These are phyloP conservation scores for Catamblyrhynchus diadema DNA, from an alignment of 2,797 vertebrate genomes.

Conservation along the genomic window DNA sequence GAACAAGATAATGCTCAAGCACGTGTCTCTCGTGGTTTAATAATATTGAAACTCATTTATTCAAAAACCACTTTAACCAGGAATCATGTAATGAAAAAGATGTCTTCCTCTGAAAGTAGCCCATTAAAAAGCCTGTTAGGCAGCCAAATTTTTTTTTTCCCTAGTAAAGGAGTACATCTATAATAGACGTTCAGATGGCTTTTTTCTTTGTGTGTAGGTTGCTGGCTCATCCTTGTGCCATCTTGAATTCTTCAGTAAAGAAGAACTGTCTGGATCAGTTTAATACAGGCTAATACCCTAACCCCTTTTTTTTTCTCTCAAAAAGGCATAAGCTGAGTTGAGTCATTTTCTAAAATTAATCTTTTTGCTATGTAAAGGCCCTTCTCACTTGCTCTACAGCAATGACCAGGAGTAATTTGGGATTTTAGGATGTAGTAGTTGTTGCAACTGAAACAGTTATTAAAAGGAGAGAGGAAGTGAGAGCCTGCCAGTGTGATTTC, in stretches of 20 bases:
- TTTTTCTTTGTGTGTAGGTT: not conserved
- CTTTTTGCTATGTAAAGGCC: conserved; percentile 11
- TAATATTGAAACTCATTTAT: not conserved
- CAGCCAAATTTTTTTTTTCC: not conserved
- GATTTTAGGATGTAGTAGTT: conserved; percentile 10
- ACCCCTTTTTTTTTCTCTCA: conserved; percentile 9
- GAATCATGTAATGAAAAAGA: not conserved
- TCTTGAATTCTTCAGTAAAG: not conserved
- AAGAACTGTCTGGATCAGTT: not conserved
- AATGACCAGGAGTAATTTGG: not conserved
- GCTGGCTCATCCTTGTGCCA: not conserved
- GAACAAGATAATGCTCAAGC: not conserved
- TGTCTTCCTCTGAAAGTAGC: not conserved
- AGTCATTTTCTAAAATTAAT: conserved; percentile 39
- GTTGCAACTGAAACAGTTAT: conserved; percentile 35
- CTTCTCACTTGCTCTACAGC: conserved; percentile 18
- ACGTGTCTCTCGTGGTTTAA: not conserved
- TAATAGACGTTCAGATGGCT: not conserved
- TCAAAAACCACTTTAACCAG: not conserved
- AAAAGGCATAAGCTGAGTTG: conserved; percentile 16
- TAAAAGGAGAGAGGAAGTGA: not conserved
- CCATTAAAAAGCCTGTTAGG: not conserved
- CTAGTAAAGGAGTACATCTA: not conserved
- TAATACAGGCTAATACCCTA: not conserved
- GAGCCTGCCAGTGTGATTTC: not conserved